A percentile compares a stretch with the other conserved stretches of the same genome.
Evolutionary conservation across 2,888 invertebrate genomes (phyloP).

Genomic region (Drosophila sordidula): DNA sequence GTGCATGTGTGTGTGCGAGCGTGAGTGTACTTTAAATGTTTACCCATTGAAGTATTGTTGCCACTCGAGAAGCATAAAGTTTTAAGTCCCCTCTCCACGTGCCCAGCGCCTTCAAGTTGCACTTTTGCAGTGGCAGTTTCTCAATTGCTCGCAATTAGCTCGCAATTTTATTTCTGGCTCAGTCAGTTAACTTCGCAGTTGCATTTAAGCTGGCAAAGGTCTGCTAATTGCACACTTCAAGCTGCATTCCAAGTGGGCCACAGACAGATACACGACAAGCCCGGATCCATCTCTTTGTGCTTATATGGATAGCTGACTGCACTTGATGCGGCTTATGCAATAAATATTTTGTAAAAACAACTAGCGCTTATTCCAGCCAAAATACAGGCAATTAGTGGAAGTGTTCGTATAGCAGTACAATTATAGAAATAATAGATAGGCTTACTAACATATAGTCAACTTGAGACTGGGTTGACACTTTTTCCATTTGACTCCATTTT

Average conservation of each 20-base stretch:
- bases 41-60: slow-evolving; percentile 43
- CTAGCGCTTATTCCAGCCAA: neutral
- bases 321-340: slow-evolving; percentile 11
- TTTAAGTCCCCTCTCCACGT: slow-evolving; percentile 39
- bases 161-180: slow-evolving; percentile 52
- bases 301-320: neutral
- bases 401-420: neutral
- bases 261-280: slow-evolving; percentile 25
- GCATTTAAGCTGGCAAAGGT: slow-evolving; percentile 38
- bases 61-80: slow-evolving; percentile 51
- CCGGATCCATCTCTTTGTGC: slow-evolving; percentile 6
- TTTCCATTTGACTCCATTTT: too few relatives aligned
- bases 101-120: slow-evolving; percentile 41
- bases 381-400: neutral
- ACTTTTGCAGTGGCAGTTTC: slow-evolving; percentile 52
- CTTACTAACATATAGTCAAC: too few relatives aligned
- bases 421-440: too few relatives aligned
- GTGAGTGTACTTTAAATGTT: slow-evolving; percentile 29
- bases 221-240: slow-evolving; percentile 70
- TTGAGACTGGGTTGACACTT: too few relatives aligned
- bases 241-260: slow-evolving; percentile 31
- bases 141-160: slow-evolving; percentile 75
- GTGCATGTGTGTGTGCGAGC: slow-evolving; percentile 15
- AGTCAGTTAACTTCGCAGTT: slow-evolving; percentile 52
- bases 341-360: slow-evolving; percentile 3